These are phyloP conservation scores for Astyanax mexicanus DNA, from an alignment of 2,797 vertebrate genomes.

Conservation along the genomic window DNA sequence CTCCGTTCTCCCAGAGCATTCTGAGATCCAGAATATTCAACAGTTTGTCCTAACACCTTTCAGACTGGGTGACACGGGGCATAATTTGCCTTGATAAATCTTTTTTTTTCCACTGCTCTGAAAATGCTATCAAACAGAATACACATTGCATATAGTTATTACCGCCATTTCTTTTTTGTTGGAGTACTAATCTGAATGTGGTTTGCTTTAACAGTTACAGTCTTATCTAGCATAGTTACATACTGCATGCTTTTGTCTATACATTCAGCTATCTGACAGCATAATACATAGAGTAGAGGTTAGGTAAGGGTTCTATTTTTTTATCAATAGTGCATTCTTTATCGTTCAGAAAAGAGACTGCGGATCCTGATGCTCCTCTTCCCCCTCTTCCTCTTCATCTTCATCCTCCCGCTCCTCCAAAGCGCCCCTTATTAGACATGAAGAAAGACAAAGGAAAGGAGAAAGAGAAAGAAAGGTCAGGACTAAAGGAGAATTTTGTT, in stretches of 20 bases:
- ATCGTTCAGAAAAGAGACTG: slow-evolving; percentile 76
- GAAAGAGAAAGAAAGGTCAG: slow-evolving; percentile 78
- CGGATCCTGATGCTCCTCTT: slow-evolving; percentile 75
- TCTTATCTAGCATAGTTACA: too few relatives aligned
- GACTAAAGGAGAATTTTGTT: slow-evolving; percentile 35
- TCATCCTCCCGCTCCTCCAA: slow-evolving; percentile 71
- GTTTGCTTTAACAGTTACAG: background rate
- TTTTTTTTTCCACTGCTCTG: too few relatives aligned
- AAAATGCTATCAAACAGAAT: too few relatives aligned
- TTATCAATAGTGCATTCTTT: slow-evolving; percentile 33
- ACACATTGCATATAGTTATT: too few relatives aligned
- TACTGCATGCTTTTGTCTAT: too few relatives aligned
- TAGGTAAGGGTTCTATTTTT: background rate
- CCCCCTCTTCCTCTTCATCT: slow-evolving; percentile 77
- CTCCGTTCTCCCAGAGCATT: too few relatives aligned
- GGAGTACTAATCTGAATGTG: background rate
- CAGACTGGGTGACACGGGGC: too few relatives aligned
- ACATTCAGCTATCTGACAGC: background rate
- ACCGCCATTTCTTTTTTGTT: background rate
- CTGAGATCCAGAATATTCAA: too few relatives aligned
- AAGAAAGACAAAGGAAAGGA: slow-evolving; percentile 73
- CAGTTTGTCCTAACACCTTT: too few relatives aligned
- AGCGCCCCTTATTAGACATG: slow-evolving; percentile 69
- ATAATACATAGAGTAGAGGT: background rate
- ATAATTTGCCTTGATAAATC: too few relatives aligned